Conservation (phyloP, 2,113 vertebrate species). For the Lophura nycthemera region DNA sequence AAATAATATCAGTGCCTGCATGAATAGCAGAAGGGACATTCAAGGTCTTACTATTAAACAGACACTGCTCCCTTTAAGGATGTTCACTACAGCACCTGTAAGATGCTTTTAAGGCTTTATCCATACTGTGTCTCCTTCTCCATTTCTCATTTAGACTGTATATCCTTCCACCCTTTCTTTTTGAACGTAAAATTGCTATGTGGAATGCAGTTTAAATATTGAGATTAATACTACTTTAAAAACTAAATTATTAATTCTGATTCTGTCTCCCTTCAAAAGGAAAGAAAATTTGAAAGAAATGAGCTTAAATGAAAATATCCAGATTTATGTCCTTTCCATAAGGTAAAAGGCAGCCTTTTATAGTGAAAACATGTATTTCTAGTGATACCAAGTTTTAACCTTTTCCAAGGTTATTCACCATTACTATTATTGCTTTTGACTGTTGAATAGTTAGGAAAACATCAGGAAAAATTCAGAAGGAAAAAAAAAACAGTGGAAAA, state of each 20-base stretch:
- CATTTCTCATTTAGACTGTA: neutral
- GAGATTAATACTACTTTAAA: neutral
- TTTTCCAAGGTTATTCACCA: neutral
- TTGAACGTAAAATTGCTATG: neutral
- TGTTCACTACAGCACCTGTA: neutral
- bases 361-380: neutral
- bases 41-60: constrained; percentile 20
- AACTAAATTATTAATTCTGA: neutral
- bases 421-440: neutral
- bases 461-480: neutral
- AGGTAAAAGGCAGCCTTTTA: neutral
- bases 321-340: neutral
- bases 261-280: neutral
- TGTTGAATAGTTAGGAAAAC: neutral
- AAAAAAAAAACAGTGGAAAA: neutral
- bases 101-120: neutral
- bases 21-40: constrained; percentile 40
- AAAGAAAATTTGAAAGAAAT: neutral
- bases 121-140: neutral
- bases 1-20: constrained; percentile 61
- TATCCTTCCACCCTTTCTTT: neutral
- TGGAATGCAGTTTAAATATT: neutral
- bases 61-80: neutral
- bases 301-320: neutral
- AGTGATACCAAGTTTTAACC: neutral